Evolutionary conservation across 2,888 invertebrate genomes (phyloP).

Genomic region (Ennomos erosarius): DNA sequence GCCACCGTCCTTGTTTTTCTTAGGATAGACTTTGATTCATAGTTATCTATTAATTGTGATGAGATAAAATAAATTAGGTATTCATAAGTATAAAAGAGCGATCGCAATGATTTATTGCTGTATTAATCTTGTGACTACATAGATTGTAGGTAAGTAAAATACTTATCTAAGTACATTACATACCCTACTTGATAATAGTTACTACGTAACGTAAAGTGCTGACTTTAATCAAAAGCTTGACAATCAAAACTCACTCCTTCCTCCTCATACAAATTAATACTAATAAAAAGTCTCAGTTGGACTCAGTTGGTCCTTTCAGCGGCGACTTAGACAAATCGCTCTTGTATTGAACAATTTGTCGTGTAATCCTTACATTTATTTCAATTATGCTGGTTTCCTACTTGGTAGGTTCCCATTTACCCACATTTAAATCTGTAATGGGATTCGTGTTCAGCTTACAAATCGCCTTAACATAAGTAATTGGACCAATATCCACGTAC

Average conservation of each 20-base stretch:
- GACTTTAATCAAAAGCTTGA: neutral
- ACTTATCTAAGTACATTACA: no score
- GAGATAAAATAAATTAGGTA: no score
- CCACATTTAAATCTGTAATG: constrained; percentile 65
- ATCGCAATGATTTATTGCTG: no score
- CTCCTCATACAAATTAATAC: constrained; percentile 54
- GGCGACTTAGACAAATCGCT: constrained; percentile 81
- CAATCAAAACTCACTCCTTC: constrained; percentile 10
- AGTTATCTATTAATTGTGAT: no score
- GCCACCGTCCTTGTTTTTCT: no score
- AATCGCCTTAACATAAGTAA: constrained; percentile 58
- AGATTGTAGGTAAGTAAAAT: no score
- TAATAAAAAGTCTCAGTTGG: constrained; percentile 68
- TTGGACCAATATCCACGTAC: constrained; percentile 57
- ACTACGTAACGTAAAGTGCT: no score
- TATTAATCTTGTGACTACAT: no score
- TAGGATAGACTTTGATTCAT: no score
- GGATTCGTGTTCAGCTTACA: constrained; percentile 70
- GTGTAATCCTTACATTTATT: constrained; percentile 83
- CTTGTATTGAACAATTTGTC: constrained; percentile 83
- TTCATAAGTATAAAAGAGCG: no score
- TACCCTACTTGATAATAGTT: no score
- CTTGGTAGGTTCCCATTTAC: constrained; percentile 67
- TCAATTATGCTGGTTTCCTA: constrained; percentile 80
- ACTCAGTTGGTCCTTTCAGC: constrained; percentile 67